These are phyloP conservation scores for Alviniconcha marisindica DNA, from an alignment of 1,140 invertebrate genomes.

Conservation along the genomic window DNA sequence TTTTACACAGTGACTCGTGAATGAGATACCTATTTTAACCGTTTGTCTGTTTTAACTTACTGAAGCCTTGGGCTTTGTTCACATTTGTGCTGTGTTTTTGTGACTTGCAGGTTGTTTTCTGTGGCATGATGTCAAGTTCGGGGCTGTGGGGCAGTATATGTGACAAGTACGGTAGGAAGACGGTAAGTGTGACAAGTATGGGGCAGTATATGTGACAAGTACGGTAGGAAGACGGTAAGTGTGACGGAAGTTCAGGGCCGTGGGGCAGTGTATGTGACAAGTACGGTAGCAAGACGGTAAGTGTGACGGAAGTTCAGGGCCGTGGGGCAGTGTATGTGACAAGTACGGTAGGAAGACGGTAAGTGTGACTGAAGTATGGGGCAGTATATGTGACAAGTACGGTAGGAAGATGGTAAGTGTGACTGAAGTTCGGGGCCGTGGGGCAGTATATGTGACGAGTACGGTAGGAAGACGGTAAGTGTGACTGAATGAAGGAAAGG, in stretches of 20 bases:
- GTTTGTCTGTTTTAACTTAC: too few relatives aligned
- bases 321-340: slow-evolving; percentile 97
- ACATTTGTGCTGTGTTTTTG: too few relatives aligned
- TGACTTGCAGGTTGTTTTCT: slow-evolving; percentile 87
- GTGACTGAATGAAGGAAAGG: too few relatives aligned
- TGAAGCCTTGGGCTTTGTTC: too few relatives aligned
- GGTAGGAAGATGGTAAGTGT: slow-evolving; percentile 88
- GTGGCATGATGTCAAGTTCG: slow-evolving; percentile 98
- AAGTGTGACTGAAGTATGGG: slow-evolving; percentile 89
- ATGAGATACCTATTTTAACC: too few relatives aligned
- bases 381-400: slow-evolving; percentile 95
- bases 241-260: slow-evolving; percentile 92
- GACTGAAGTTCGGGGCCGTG: slow-evolving; percentile 96
- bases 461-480: slow-evolving; percentile 89
- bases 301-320: slow-evolving; percentile 88
- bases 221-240: slow-evolving; percentile 90
- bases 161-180: slow-evolving; percentile 94
- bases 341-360: slow-evolving; percentile 94
- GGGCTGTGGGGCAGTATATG: slow-evolving; percentile 97
- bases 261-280: slow-evolving; percentile 97
- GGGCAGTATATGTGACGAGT: slow-evolving; percentile 95
- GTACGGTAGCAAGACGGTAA: slow-evolving; percentile 91
- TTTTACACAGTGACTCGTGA: too few relatives aligned
- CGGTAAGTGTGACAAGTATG: slow-evolving; percentile 87
- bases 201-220: slow-evolving; percentile 95